Percentiles rank a stretch among this genome's conserved stretches.
Conservation (phyloP, 2,888 invertebrate genomes). For the Melanargia galathea region DNA sequence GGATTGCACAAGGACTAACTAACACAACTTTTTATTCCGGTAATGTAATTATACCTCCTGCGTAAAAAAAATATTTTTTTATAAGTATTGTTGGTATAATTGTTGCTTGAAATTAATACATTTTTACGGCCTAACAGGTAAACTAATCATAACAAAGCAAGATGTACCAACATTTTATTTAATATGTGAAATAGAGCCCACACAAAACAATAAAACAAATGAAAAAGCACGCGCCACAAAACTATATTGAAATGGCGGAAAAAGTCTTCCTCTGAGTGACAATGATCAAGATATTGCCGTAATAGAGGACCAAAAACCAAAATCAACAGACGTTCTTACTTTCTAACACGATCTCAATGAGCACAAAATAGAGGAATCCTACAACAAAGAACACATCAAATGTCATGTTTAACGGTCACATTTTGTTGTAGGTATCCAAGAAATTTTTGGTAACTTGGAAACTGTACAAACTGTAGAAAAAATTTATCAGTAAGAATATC, state of each 20-base stretch:
- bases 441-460: no score
- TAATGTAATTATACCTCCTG: no score
- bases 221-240: neutral
- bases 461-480: no score
- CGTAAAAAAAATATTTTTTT: no score
- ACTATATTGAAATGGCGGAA: conserved; percentile 14
- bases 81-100: no score
- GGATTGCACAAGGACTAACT: no score
- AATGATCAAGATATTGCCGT: conserved; percentile 14
- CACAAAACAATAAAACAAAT: neutral
- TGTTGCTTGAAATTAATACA: no score
- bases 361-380: conserved; percentile 25
- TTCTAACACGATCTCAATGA: conserved; percentile 30
- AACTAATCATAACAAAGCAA: neutral
- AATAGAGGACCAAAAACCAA: conserved; percentile 11
- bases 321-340: conserved; percentile 22
- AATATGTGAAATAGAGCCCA: neutral
- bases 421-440: neutral
- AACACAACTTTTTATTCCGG: no score
- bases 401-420: neutral
- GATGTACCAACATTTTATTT: neutral
- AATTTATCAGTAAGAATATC: no score
- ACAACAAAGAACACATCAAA: conserved; percentile 14
- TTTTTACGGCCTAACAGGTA: no score
- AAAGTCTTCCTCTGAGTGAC: conserved; percentile 9